Conservation (phyloP, 2,797 vertebrate species). For the Calcarius lapponicus region DNA sequence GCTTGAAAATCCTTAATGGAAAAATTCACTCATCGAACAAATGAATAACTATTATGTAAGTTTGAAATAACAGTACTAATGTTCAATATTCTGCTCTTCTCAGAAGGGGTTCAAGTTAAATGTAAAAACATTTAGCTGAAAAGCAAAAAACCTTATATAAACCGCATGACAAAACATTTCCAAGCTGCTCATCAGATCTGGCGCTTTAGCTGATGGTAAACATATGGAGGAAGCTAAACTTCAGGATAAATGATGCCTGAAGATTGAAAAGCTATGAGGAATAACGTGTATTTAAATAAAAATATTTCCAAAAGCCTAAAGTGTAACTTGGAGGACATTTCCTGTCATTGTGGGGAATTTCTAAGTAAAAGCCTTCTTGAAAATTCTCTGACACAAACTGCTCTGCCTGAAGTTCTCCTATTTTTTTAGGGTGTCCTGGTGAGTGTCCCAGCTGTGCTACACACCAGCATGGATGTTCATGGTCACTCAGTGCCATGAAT, state of each 20-base stretch:
- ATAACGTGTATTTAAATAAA: conserved; percentile 25
- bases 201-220: conserved; percentile 46
- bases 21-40: neutral
- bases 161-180: conserved; percentile 51
- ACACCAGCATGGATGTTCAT: neutral
- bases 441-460: neutral
- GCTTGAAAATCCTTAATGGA: conserved; percentile 36
- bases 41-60: conserved; percentile 7
- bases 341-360: neutral
- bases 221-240: conserved; percentile 44
- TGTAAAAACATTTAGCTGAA: conserved; percentile 22
- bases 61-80: neutral
- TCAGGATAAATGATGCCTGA: conserved; percentile 34
- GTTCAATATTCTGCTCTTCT: conserved; percentile 8
- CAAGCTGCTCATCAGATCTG: conserved; percentile 23
- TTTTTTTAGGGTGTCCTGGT: neutral
- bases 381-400: neutral
- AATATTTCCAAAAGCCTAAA: conserved; percentile 21
- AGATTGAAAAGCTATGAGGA: conserved; percentile 44
- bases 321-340: conserved; percentile 9
- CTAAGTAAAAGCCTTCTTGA: conserved; percentile 13
- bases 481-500: neutral
- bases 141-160: neutral
- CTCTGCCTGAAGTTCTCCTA: neutral
- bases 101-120: conserved; percentile 32